Base-by-base conservation (phyloP, 2,797 vertebrate genomes). In the Leontocebus nigricollis region DNA sequence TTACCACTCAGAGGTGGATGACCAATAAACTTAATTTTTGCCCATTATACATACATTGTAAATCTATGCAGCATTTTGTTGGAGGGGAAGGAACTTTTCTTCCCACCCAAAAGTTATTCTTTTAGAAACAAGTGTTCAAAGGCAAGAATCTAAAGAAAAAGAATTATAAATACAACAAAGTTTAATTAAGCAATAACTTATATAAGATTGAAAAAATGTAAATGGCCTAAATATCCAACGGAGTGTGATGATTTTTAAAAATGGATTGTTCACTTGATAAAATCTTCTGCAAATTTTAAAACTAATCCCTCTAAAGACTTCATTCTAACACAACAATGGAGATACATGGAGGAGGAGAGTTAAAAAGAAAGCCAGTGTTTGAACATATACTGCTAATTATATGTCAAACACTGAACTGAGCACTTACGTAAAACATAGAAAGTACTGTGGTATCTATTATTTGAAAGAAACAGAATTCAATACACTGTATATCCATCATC, bases 181-280 rank as follows among this genome's bases (percentile, higher is more conserved):
- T 88, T 92, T 88, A 84, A 73, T 59, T 86, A 93, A 96, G 5
- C 7, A 73, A 81, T 72, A 84, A 90, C 17, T 79, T 96, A 48
- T 2, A n/a, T 44, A 57, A 48, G 36, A 90, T 22, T 73, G 50
- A 30, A 27, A 44, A 70, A 93, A 52, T 11, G 7, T 44, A 44
- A 64, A 5, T 61, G 61, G 12, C 15, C 9, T 73, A 50, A 90
- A 70, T 93, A 79, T 27, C 46, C 46, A 75, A 44, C 1, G 27
- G 13, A 89, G 10, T 83, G 2, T 26, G 75, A 85, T 81, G 15
- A 26, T 48, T 79, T 83, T 85, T 50, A 3, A 39, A 50, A 86
- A 30, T 57, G 20, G 6, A 14, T 75, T 46, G 30, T 57, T 88
- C 48, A 79, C 15, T 92, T 94, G 44, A 81, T 13, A 52, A 95